These are phyloP conservation scores for Synergus japonicus DNA, from an alignment of 2,888 invertebrate genomes.

Conservation along the genomic window DNA sequence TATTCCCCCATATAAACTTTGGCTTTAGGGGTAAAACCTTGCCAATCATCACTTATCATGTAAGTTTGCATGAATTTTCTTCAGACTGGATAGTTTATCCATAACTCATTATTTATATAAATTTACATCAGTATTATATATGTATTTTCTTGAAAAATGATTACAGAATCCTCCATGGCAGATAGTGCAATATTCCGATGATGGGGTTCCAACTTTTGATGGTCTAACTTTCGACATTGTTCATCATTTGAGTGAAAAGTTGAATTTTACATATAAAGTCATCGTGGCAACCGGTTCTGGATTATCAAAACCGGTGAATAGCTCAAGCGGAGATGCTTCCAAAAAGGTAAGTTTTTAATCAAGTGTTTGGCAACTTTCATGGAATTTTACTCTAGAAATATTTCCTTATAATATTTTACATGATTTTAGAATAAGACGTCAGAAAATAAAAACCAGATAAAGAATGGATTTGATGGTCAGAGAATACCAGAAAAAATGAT, in stretches of 20 bases:
- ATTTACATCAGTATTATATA: too few relatives aligned
- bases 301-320: constrained; percentile 37
- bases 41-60: constrained; percentile 88
- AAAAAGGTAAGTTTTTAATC: constrained; percentile 31
- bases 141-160: background rate
- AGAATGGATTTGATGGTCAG: constrained; percentile 61
- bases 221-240: constrained; percentile 91
- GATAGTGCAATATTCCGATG: constrained; percentile 82
- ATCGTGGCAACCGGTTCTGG: constrained; percentile 53
- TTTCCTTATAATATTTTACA: background rate
- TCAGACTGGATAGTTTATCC: too few relatives aligned
- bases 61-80: constrained; percentile 76
- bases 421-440: background rate
- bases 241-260: constrained; percentile 84
- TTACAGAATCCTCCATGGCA: constrained; percentile 94
- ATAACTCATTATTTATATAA: too few relatives aligned
- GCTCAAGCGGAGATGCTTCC: constrained; percentile 28
- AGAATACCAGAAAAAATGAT: constrained; percentile 76
- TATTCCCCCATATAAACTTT: constrained; percentile 89
- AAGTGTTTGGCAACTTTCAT: too few relatives aligned
- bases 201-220: constrained; percentile 80
- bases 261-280: constrained; percentile 88
- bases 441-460: background rate
- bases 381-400: too few relatives aligned
- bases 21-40: constrained; percentile 87